phyloP scores from a whole-genome alignment of 2,888 invertebrate genomes.

The Spilarctia lutea region DNA sequence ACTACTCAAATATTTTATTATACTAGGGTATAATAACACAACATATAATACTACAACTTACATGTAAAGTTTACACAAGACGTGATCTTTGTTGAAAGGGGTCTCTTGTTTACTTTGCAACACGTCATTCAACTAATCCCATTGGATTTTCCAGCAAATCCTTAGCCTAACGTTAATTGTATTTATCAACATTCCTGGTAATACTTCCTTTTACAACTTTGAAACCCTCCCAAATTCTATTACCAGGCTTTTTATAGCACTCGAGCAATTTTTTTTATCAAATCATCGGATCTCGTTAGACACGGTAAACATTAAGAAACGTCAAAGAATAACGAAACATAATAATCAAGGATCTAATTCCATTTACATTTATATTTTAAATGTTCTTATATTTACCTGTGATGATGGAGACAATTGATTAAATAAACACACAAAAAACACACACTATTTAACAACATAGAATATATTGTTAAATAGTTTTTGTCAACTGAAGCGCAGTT shows the following conservation, averaged over 20 bases:
- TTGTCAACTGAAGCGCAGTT: too few species aligned
- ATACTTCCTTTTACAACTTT: slow-evolving; percentile 22
- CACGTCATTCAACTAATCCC: slow-evolving; percentile 8
- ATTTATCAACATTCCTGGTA: slow-evolving; percentile 27
- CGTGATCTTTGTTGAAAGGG: slow-evolving; percentile 6
- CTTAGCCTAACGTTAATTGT: slow-evolving; percentile 36
- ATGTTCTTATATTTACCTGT: not conserved
- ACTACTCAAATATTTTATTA: not conserved
- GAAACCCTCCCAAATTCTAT: slow-evolving; percentile 35
- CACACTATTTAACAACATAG: too few species aligned
- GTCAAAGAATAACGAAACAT: slow-evolving; percentile 12
- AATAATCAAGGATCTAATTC: not conserved
- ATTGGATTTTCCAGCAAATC: slow-evolving; percentile 16
- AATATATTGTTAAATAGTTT: too few species aligned
- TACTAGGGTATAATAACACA: too few species aligned
- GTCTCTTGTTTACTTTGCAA: not conserved
- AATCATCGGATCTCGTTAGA: slow-evolving; percentile 47
- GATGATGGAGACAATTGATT: not conserved
- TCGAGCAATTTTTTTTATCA: slow-evolving; percentile 34
- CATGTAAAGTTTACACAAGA: not conserved
- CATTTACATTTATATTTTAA: not conserved
- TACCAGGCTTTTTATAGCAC: slow-evolving; percentile 29
- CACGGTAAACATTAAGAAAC: slow-evolving; percentile 27
- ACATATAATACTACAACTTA: not conserved
- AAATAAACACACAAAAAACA: too few species aligned